Conservation (phyloP, 1,140 invertebrate species). For the Acromyrmex echinatior region DNA sequence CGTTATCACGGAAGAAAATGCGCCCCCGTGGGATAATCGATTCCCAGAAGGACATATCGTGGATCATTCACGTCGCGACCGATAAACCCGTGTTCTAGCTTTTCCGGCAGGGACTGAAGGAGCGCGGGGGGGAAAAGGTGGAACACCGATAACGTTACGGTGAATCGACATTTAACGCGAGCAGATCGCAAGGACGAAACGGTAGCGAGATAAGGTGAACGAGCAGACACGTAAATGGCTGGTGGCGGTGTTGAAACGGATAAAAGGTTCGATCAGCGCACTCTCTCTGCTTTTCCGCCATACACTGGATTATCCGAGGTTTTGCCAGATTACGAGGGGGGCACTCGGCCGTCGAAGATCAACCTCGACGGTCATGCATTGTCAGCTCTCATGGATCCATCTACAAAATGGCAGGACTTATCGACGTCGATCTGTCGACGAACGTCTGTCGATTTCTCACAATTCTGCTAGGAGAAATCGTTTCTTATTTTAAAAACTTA, state of each 20-base stretch:
- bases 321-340: slow-evolving; percentile 69
- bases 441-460: slow-evolving; percentile 41
- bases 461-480: background rate
- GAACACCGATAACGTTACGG: slow-evolving; percentile 63
- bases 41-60: slow-evolving; percentile 67
- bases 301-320: slow-evolving; percentile 74
- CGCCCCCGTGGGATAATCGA: slow-evolving; percentile 66
- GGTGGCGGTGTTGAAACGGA: slow-evolving; percentile 61
- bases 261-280: slow-evolving; percentile 76
- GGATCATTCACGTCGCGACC: slow-evolving; percentile 68
- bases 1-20: slow-evolving; percentile 59
- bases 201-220: slow-evolving; percentile 70
- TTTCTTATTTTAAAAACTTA: slow-evolving; percentile 44
- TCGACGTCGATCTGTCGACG: slow-evolving; percentile 59
- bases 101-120: background rate
- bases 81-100: slow-evolving; percentile 60
- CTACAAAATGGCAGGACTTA: slow-evolving; percentile 65
- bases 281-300: slow-evolving; percentile 30
- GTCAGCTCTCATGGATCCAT: slow-evolving; percentile 48
- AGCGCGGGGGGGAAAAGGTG: background rate
- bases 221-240: slow-evolving; percentile 71
- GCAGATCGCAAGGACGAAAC: slow-evolving; percentile 67
- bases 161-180: slow-evolving; percentile 74
- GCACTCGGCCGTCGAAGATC: slow-evolving; percentile 65
- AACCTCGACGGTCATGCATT: slow-evolving; percentile 51